Evolutionary conservation across 2,888 invertebrate species (phyloP).

Genomic region (Morpho helenor): DNA sequence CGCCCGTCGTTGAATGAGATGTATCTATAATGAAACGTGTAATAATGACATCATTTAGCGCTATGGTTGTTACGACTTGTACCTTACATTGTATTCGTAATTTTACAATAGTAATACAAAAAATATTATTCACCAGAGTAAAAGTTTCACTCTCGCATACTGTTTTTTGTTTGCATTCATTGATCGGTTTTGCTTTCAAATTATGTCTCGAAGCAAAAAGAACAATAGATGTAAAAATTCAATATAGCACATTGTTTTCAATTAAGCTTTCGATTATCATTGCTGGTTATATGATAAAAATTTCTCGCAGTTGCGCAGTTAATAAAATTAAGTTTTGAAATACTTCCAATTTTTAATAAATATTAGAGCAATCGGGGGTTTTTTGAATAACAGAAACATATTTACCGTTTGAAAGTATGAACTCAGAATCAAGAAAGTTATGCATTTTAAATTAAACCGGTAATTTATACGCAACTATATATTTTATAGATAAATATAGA

Average conservation of each 20-base stretch:
- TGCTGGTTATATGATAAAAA: no score
- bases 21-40: constrained; percentile 9
- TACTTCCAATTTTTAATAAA: no score
- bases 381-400: no score
- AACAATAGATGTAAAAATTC: constrained; percentile 6
- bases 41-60: constrained; percentile 9
- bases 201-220: background rate
- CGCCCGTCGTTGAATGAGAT: constrained; percentile 14
- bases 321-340: no score
- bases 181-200: background rate
- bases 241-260: constrained; percentile 4
- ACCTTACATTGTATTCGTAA: background rate
- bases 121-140: background rate
- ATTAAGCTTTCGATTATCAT: constrained; percentile 2
- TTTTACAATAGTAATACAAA: constrained; percentile 4
- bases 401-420: no score
- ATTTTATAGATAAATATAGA: no score
- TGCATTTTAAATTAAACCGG: no score
- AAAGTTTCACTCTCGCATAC: constrained; percentile 9
- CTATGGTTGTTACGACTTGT: constrained; percentile 6
- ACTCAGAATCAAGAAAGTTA: no score
- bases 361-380: no score
- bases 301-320: no score
- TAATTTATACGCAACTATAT: no score
- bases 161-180: constrained; percentile 1